phyloP scores from a whole-genome alignment of 1,140 invertebrate species.

The Polypedilum pembai region DNA sequence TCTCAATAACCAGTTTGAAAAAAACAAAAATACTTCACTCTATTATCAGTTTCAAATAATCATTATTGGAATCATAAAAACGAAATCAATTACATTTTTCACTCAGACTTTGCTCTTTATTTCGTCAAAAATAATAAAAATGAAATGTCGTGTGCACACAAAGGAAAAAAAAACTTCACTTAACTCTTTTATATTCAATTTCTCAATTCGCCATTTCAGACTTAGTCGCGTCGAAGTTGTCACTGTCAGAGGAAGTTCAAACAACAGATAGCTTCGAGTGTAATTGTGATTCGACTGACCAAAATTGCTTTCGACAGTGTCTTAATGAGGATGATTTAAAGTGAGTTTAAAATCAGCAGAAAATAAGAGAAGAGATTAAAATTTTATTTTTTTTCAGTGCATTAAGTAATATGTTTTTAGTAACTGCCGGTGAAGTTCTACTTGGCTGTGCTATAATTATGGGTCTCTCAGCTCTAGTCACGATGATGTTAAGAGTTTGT shows the following conservation, averaged over 20 bases:
- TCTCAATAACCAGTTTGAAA: too few relatives aligned
- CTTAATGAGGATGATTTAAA: neutral
- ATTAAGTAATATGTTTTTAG: neutral
- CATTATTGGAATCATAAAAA: too few relatives aligned
- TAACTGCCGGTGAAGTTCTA: conserved; percentile 5
- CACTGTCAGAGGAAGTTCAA: neutral
- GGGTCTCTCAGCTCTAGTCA: conserved; percentile 3
- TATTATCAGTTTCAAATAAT: too few relatives aligned
- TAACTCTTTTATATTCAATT: too few relatives aligned
- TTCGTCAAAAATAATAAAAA: too few relatives aligned
- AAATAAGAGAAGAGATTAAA: neutral
- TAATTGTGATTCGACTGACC: neutral
- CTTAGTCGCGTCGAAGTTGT: neutral
- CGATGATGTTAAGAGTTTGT: neutral
- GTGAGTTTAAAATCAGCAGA: neutral
- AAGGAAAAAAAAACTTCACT: too few relatives aligned
- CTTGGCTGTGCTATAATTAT: neutral
- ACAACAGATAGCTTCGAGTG: conserved; percentile 12
- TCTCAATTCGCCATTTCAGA: too few relatives aligned
- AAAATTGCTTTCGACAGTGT: neutral
- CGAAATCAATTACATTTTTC: too few relatives aligned
- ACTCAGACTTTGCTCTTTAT: too few relatives aligned
- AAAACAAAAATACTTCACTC: too few relatives aligned
- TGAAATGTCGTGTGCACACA: too few relatives aligned
- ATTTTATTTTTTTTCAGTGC: neutral